Conservation (phyloP, 2,113 vertebrate species). For the Sardina pilchardus region DNA sequence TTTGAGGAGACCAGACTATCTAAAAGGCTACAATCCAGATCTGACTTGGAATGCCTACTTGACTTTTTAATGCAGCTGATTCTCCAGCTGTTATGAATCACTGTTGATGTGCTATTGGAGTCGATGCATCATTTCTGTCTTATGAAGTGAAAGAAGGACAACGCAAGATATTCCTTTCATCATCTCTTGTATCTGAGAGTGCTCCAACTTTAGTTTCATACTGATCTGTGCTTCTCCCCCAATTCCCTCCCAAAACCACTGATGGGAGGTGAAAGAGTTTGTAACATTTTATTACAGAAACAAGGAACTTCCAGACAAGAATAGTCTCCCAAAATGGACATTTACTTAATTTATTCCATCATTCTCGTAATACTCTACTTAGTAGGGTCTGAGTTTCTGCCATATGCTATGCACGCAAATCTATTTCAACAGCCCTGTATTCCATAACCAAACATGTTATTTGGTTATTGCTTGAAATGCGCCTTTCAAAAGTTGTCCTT, state of each 20-base stretch:
- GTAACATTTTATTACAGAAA: too few species aligned
- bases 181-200: background rate
- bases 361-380: background rate
- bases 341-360: background rate
- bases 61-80: background rate
- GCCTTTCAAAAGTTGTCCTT: background rate
- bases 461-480: background rate
- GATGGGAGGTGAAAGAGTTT: background rate
- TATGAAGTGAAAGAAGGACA: background rate
- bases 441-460: background rate
- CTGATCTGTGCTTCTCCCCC: background rate
- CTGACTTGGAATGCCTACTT: slow-evolving; percentile 1
- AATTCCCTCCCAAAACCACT: background rate
- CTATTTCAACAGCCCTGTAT: background rate
- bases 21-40: background rate
- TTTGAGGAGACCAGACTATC: background rate
- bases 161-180: background rate
- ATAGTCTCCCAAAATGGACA: background rate
- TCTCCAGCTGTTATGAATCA: background rate
- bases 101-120: background rate
- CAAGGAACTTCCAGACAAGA: too few species aligned
- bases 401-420: background rate
- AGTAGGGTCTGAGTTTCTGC: background rate
- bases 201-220: background rate
- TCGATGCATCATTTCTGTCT: background rate